These are phyloP conservation scores for Chloropsis cyanopogon DNA, from an alignment of 2,113 vertebrate genomes.

Conservation along the genomic window DNA sequence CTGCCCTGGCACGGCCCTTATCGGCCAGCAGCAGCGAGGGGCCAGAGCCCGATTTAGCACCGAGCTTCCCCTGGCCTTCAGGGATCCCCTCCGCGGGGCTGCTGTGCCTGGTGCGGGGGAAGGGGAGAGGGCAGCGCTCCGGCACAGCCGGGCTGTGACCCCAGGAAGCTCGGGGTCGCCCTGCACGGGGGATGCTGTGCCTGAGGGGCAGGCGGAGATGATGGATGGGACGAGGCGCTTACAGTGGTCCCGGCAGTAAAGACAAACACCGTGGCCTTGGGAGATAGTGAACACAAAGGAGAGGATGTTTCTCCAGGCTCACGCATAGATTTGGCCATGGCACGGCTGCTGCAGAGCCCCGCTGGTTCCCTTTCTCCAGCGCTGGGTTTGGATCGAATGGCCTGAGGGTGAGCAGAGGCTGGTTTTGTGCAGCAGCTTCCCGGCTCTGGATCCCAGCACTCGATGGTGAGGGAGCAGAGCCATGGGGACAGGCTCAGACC, in stretches of 20 bases:
- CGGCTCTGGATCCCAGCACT: neutral
- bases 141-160: neutral
- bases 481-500: neutral
- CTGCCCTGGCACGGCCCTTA: neutral
- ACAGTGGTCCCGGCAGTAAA: neutral
- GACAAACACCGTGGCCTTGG: slow-evolving; percentile 1
- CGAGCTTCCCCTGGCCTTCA: neutral
- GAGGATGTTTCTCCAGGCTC: neutral
- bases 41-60: neutral
- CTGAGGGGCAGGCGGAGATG: neutral
- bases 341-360: neutral
- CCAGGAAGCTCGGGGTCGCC: neutral
- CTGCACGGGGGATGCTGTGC: neutral
- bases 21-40: neutral
- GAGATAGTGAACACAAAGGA: neutral
- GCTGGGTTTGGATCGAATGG: neutral
- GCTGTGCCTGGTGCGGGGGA: neutral
- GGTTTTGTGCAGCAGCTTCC: neutral
- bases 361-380: neutral
- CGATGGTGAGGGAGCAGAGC: fast-evolving
- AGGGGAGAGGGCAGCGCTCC: neutral
- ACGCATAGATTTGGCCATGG: fast-evolving
- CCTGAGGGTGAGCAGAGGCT: neutral
- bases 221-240: neutral
- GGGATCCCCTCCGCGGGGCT: neutral